These are phyloP conservation scores for Triplophysa yarkandensis DNA, from an alignment of 2,797 vertebrate genomes.

Conservation along the genomic window DNA sequence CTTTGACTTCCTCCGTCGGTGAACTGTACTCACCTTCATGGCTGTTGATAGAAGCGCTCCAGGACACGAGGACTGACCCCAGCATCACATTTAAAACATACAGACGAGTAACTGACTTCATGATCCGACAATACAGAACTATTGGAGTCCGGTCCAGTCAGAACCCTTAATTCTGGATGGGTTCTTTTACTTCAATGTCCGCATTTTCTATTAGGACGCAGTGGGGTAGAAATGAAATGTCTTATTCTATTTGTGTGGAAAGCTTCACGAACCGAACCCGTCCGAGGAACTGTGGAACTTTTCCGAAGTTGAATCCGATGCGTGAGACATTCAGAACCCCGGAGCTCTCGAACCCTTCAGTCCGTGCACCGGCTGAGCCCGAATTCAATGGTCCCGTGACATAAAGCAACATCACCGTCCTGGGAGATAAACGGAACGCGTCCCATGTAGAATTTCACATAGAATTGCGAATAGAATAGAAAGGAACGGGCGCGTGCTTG, in stretches of 20 bases:
- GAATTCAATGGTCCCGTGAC: constrained; percentile 43
- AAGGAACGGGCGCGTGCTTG: constrained; percentile 26
- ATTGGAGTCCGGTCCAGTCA: too few relatives aligned
- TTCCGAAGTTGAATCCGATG: constrained; percentile 38
- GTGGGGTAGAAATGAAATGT: background rate
- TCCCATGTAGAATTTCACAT: background rate
- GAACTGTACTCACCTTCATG: constrained; percentile 61
- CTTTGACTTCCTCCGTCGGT: background rate
- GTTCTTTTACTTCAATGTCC: too few relatives aligned
- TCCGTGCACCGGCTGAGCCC: constrained; percentile 10
- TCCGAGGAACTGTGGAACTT: constrained; percentile 37
- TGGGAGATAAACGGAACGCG: background rate
- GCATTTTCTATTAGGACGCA: constrained; percentile 1
- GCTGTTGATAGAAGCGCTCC: constrained; percentile 64
- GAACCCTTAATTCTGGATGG: too few relatives aligned
- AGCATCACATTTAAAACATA: constrained; percentile 51
- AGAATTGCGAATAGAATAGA: constrained; percentile 10
- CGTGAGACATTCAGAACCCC: background rate
- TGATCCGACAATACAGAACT: constrained; percentile 51
- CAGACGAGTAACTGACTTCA: constrained; percentile 58
- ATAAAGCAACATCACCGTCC: constrained; percentile 15
- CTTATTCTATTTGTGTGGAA: background rate
- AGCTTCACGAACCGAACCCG: too few relatives aligned
- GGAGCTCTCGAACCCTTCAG: background rate
- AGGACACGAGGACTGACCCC: constrained; percentile 41